A percentile compares a stretch with the other conserved stretches of the same genome.
These are phyloP conservation scores for Scaptomyza polygonia DNA, from an alignment of 2,888 invertebrate genomes.

Conservation along the genomic window DNA sequence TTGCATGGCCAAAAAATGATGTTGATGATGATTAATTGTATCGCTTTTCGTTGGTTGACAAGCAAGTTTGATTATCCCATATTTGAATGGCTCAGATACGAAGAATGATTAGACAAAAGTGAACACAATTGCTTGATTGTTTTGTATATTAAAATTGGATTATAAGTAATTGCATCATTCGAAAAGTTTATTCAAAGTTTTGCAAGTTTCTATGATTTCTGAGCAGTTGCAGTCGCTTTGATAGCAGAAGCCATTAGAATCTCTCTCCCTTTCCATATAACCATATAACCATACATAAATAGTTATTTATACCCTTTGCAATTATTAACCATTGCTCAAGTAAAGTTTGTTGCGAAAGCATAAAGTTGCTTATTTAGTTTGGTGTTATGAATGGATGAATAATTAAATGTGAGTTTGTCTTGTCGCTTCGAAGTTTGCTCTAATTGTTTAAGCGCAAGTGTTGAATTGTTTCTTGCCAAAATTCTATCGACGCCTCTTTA, in stretches of 20 bases:
- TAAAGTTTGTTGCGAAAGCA: slow-evolving; percentile 31
- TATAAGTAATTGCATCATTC: not conserved
- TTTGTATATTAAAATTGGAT: not conserved
- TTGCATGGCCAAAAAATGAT: slow-evolving; percentile 44
- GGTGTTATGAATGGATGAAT: slow-evolving; percentile 55
- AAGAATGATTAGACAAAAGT: not conserved
- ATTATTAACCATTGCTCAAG: slow-evolving; percentile 13
- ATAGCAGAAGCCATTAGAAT: not conserved
- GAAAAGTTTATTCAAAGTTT: not conserved
- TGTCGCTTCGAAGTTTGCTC: slow-evolving; percentile 30
- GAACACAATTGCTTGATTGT: not conserved
- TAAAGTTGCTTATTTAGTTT: slow-evolving; percentile 46
- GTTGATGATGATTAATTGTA: slow-evolving; percentile 63
- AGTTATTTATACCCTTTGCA: slow-evolving; percentile 3
- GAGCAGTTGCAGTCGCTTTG: not conserved
- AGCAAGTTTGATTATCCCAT: slow-evolving; percentile 57
- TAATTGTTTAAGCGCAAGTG: slow-evolving; percentile 36
- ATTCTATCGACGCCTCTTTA: slow-evolving; percentile 2
- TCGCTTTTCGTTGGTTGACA: slow-evolving; percentile 29
- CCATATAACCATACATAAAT: not conserved
- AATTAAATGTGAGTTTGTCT: slow-evolving; percentile 41
- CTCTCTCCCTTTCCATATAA: not conserved
- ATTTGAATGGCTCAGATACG: not conserved
- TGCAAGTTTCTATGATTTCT: slow-evolving; percentile 4
- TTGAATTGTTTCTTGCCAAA: slow-evolving; percentile 24